Conservation (phyloP, 2,113 vertebrate genomes). For the Formicarius rufipectus region DNA sequence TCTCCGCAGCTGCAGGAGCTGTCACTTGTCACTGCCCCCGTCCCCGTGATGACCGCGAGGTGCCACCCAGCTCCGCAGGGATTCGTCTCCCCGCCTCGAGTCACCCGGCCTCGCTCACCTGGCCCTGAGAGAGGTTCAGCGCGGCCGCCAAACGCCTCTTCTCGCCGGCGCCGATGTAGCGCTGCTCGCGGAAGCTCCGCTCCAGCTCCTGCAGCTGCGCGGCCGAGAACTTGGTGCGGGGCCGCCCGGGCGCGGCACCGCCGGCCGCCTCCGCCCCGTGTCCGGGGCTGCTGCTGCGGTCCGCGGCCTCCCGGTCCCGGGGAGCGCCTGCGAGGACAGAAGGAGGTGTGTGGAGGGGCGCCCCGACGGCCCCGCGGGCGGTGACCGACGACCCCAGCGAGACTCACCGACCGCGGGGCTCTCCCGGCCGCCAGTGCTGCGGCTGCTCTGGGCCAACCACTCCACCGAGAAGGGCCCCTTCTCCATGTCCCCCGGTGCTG, state of each 20-base stretch:
- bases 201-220: slow-evolving; percentile 83
- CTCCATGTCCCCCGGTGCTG: neutral
- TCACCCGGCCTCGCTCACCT: slow-evolving; percentile 65
- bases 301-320: neutral
- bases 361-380: neutral
- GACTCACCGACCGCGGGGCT: neutral
- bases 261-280: neutral
- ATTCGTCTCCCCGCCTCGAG: neutral
- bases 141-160: slow-evolving; percentile 75
- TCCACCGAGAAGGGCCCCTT: slow-evolving; percentile 76
- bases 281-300: slow-evolving; percentile 52
- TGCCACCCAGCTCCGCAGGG: rapidly evolving
- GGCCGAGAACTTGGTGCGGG: slow-evolving; percentile 81
- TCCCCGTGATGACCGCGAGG: rapidly evolving
- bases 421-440: neutral
- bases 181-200: slow-evolving; percentile 82
- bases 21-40: neutral
- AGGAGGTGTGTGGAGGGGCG: rapidly evolving
- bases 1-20: neutral
- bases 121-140: slow-evolving; percentile 81
- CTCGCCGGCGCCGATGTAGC: slow-evolving; percentile 79
- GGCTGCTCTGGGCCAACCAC: slow-evolving; percentile 84
- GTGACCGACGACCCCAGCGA: neutral
- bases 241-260: slow-evolving; percentile 6
- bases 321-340: neutral